Evolutionary conservation across 2,797 vertebrate genomes (phyloP).

Genomic region (Prunella strophiata): DNA sequence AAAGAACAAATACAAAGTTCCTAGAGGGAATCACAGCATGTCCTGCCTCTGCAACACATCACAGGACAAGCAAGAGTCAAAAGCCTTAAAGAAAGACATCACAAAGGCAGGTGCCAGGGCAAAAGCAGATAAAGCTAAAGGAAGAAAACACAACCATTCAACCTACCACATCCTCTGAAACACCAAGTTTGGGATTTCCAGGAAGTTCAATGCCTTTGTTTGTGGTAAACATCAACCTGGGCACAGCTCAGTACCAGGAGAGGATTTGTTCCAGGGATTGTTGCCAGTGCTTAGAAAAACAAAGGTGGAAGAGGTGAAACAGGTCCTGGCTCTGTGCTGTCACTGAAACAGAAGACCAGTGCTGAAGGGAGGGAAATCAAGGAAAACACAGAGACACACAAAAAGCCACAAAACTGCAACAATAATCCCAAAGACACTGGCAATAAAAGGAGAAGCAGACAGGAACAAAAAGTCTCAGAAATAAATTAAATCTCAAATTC

Average conservation of each 20-base stretch:
- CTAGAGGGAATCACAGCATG: neutral
- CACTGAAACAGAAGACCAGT: neutral
- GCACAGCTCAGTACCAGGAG: neutral
- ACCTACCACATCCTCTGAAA: neutral
- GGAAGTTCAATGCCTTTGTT: neutral
- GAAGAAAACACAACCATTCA: neutral
- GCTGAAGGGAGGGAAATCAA: neutral
- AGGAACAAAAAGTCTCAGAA: neutral
- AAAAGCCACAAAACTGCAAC: neutral
- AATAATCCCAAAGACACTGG: neutral
- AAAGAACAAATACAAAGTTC: constrained; percentile 23
- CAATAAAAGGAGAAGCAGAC: neutral
- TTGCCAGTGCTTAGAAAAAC: constrained; percentile 6
- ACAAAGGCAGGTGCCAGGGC: neutral
- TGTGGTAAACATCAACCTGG: neutral
- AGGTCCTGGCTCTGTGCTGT: neutral
- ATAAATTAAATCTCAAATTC: neutral
- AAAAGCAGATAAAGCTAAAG: neutral
- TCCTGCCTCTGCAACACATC: neutral
- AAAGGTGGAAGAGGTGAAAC: neutral
- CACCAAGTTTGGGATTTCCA: neutral
- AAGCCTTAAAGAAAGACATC: constrained; percentile 7
- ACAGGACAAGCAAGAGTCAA: neutral
- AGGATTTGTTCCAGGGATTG: neutral
- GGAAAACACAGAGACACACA: neutral